Evolutionary conservation across 2,797 vertebrate species (phyloP).

Genomic region (Tympanoctomys barrerae): DNA sequence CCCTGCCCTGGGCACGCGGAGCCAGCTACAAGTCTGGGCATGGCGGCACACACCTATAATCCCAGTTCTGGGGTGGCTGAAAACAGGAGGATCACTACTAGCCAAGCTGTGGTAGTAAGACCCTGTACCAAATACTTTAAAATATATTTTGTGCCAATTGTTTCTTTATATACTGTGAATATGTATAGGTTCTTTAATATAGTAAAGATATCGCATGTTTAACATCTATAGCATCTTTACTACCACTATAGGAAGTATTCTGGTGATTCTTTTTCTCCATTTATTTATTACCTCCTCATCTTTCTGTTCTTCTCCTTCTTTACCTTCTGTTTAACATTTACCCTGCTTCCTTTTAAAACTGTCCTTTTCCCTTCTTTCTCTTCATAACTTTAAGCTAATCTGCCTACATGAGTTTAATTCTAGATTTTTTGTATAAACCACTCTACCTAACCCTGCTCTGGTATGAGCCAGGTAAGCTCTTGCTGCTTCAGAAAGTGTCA

Average conservation of each 20-base stretch:
- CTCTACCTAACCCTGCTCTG: neutral
- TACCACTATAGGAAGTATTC: constrained; percentile 38
- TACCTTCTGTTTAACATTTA: neutral
- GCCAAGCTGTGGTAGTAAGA: no score
- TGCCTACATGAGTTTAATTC: neutral
- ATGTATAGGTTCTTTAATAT: neutral
- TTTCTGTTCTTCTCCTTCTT: neutral
- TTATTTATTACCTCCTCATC: neutral
- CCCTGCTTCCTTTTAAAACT: constrained; percentile 2
- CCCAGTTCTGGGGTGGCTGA: no score
- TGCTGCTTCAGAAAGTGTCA: neutral
- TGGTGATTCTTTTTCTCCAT: constrained; percentile 46
- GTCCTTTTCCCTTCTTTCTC: neutral
- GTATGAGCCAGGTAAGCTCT: neutral
- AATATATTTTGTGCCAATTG: neutral
- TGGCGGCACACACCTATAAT: no score
- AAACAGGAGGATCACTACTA: no score
- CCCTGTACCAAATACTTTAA: no score
- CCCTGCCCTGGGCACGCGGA: no score
- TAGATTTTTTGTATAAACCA: neutral
- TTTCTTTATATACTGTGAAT: neutral
- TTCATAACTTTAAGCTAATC: neutral
- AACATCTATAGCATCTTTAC: neutral
- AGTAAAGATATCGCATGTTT: neutral
- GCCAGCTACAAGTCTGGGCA: no score